Evolutionary conservation across 2,797 vertebrate genomes (phyloP).

Genomic region (Hypotaenidia philippensis): DNA sequence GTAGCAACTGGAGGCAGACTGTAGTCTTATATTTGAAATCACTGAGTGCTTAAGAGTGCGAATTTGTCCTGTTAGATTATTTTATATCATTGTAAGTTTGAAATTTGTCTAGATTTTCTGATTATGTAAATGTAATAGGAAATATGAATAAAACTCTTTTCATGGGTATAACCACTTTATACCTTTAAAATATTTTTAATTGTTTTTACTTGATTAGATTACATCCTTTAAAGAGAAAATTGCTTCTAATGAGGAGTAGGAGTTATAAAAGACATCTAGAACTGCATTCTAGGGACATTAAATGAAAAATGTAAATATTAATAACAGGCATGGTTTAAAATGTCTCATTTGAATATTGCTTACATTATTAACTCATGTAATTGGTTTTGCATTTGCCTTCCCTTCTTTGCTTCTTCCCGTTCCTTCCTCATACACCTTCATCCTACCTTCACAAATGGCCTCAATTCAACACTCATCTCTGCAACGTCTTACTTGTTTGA

Average conservation of each 20-base stretch:
- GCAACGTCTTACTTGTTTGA: neutral
- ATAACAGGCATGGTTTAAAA: slow-evolving; percentile 19
- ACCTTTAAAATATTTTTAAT: neutral
- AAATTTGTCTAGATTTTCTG: neutral
- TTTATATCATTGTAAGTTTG: neutral
- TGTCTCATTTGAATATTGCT: neutral
- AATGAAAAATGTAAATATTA: slow-evolving; percentile 4
- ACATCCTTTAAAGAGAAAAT: neutral
- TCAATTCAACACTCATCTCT: neutral
- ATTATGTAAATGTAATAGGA: neutral
- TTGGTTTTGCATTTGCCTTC: neutral
- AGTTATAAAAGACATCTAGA: neutral
- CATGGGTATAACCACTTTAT: neutral
- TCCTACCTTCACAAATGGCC: neutral
- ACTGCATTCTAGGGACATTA: neutral
- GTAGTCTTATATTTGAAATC: neutral
- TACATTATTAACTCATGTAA: neutral
- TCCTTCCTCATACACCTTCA: neutral
- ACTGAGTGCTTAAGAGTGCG: neutral
- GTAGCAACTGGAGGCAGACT: neutral
- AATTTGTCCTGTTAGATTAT: neutral
- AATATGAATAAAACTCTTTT: neutral
- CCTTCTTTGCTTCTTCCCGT: neutral
- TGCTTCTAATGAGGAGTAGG: neutral
- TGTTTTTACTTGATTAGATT: neutral